phyloP scores from a whole-genome alignment of 2,797 vertebrate genomes.

The Tragelaphus eurycerus region DNA sequence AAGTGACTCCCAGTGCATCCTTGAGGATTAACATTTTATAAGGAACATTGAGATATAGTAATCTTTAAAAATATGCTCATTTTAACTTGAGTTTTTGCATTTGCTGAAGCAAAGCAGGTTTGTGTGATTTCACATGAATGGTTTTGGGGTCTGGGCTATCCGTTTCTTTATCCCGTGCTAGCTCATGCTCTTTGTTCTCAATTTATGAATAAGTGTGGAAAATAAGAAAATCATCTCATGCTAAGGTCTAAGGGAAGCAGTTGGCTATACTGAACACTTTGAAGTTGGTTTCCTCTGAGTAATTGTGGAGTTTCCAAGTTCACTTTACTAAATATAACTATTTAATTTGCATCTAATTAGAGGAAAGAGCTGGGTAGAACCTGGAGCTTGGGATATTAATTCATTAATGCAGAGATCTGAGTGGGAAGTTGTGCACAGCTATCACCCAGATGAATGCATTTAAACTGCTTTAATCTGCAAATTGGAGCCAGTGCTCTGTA shows the following conservation, averaged over 20 bases:
- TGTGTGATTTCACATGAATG: accelerated
- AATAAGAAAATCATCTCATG: background rate
- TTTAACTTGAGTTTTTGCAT: background rate
- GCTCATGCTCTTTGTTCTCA: background rate
- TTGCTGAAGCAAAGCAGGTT: background rate
- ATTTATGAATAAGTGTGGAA: background rate
- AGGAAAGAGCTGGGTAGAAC: background rate
- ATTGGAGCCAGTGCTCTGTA: background rate
- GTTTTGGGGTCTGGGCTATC: background rate
- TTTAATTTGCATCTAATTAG: constrained; percentile 44
- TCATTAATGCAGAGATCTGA: background rate
- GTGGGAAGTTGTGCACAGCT: background rate
- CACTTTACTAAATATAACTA: background rate
- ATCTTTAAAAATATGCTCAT: background rate
- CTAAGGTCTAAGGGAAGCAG: background rate
- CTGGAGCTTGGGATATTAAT: background rate
- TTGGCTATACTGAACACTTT: background rate
- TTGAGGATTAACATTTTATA: background rate
- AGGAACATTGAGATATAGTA: background rate
- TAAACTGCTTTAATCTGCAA: background rate
- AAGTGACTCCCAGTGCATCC: background rate
- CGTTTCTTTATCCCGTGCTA: background rate
- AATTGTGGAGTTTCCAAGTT: background rate
- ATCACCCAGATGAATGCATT: background rate
- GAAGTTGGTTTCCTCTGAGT: constrained; percentile 4